These are phyloP conservation scores for Xenotilapia caudafasciata DNA, from an alignment of 2,113 vertebrate species.

Conservation along the genomic window DNA sequence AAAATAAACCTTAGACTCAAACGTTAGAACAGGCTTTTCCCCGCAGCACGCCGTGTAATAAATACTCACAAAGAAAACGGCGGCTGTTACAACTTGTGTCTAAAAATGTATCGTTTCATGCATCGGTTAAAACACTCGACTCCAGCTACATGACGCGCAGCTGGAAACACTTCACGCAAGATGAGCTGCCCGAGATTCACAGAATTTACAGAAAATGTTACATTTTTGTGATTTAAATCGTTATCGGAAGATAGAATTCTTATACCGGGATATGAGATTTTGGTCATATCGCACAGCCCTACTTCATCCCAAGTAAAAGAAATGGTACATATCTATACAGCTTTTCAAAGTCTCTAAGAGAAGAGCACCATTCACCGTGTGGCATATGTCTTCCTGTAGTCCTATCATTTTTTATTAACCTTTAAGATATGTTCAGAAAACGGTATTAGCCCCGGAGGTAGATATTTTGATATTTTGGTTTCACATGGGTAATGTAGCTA, in stretches of 20 bases:
- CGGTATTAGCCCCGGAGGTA: fast-evolving
- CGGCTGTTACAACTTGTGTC: neutral
- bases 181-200: neutral
- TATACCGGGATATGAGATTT: neutral
- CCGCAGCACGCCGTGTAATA: neutral
- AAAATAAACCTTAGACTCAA: too few relatives aligned
- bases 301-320: neutral
- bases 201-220: neutral
- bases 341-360: neutral
- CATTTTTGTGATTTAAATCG: neutral
- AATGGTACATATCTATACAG: neutral
- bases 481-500: neutral
- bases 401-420: neutral
- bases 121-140: neutral
- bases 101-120: neutral
- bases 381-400: neutral
- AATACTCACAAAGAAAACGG: neutral
- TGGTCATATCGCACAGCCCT: neutral
- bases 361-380: neutral
- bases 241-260: neutral
- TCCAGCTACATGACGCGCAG: neutral
- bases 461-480: neutral
- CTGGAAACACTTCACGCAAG: neutral
- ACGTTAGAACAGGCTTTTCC: too few relatives aligned
- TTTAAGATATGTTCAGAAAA: neutral